Percentiles rank a stretch among this genome's conserved stretches.
phyloP scores from a whole-genome alignment of 2,888 invertebrate species.

The Aphidoletes aphidimyza region DNA sequence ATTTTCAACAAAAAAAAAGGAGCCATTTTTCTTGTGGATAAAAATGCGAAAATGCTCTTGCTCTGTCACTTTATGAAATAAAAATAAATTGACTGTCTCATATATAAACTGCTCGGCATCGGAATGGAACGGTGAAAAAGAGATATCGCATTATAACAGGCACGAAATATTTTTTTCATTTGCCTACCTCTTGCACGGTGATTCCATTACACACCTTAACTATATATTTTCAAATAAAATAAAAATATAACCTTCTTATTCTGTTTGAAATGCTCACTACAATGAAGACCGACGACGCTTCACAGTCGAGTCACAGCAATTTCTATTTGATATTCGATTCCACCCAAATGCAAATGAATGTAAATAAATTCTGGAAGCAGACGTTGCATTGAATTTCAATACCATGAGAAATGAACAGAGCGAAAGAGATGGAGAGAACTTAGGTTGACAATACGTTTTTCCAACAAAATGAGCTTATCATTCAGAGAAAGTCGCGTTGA shows the following conservation, averaged over 20 bases:
- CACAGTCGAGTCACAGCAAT: background rate
- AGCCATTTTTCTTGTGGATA: background rate
- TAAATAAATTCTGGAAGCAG: constrained; percentile 15
- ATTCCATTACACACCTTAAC: background rate
- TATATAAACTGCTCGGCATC: too few relatives aligned
- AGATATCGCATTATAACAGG: constrained; percentile 16
- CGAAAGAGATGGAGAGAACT: constrained; percentile 9
- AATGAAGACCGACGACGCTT: background rate
- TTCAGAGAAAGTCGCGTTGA: background rate
- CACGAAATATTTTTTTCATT: background rate
- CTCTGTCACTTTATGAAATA: constrained; percentile 19
- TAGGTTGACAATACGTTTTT: background rate
- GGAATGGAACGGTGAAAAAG: background rate
- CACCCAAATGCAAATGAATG: constrained; percentile 27
- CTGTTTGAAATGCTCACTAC: background rate
- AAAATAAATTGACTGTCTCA: constrained; percentile 35
- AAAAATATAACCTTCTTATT: constrained; percentile 49
- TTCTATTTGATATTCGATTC: constrained; percentile 38
- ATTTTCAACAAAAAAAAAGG: background rate
- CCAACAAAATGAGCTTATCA: constrained; percentile 44
- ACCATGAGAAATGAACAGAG: too few relatives aligned
- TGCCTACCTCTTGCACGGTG: too few relatives aligned
- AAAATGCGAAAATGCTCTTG: background rate
- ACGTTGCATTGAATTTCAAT: background rate
- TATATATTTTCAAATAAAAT: background rate